phyloP scores from a whole-genome alignment of 2,113 vertebrate species.

The Piaya cayana region DNA sequence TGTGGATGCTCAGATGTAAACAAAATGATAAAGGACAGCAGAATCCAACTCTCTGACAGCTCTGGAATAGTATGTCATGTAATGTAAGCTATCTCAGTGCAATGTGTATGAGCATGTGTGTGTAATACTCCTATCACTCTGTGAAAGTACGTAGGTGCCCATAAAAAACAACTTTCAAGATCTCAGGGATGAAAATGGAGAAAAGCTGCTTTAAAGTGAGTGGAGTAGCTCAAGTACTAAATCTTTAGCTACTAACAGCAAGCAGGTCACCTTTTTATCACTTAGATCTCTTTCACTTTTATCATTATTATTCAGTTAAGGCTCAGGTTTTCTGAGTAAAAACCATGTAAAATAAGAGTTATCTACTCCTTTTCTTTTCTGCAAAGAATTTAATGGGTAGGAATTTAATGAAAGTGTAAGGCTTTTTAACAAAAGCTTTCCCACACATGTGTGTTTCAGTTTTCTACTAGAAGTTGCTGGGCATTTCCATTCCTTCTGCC shows the following conservation, averaged over 20 bases:
- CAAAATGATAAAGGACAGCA: background rate
- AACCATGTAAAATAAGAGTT: background rate
- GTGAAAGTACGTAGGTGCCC: background rate
- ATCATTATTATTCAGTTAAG: background rate
- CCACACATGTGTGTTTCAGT: background rate
- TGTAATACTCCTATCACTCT: background rate
- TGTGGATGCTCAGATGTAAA: slow-evolving; percentile 6
- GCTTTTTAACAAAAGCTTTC: background rate
- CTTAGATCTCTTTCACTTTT: background rate
- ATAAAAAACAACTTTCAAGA: background rate
- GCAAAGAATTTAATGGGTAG: background rate
- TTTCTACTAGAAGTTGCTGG: background rate
- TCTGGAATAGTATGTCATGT: background rate
- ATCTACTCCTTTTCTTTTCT: background rate
- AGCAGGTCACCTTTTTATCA: background rate
- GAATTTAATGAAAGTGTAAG: background rate
- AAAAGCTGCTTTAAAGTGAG: background rate
- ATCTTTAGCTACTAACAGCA: background rate
- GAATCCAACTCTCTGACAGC: background rate
- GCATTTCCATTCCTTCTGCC: background rate
- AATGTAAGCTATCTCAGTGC: background rate
- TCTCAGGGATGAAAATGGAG: background rate
- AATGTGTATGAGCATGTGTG: rapidly evolving
- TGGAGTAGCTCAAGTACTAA: background rate
- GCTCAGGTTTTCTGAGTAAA: background rate